Base-by-base conservation (phyloP, 2,888 invertebrate species). In the Ferdinandea cuprea region DNA sequence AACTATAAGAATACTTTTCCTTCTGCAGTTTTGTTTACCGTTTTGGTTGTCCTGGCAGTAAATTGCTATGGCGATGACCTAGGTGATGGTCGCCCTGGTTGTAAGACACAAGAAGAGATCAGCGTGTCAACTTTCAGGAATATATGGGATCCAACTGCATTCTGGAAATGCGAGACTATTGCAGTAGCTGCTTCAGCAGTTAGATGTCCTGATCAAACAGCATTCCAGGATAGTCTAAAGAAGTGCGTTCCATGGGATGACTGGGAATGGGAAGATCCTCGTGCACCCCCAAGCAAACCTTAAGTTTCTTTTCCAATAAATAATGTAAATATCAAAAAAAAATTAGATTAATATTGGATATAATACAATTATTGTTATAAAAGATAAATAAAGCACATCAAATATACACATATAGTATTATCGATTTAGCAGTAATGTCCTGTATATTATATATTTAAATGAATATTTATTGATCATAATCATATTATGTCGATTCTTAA, bases 131-230 rank as follows among this genome's bases (percentile, higher is more conserved):
- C 87, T 19, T 89, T 86, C 44, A 87, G 89, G 3, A 86, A 89
- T 50, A 81, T 85, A 30, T 89, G 88, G 88, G 89, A 89, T 81
- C 78, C 89, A n/a, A 87, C 88, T 2, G 65, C 86, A n/a, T 89
- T 81, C 71, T 89, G 89, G 89, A 87, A 87, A 44, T 89, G 89
- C 46, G 85, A 79, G 15, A 17, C 52, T 3, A 73, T 88, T 2
- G 85, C 87, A 40, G 73, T 85, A 28, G 84, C 89, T 2, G 89
- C 87, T 11, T 25, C 4, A 15, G 50, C 71, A 13, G 13, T 77
- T 9, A 86, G 85, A 50, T 89, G 89, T 40, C 87, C 88, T 0
- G 61, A 59, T 5, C 85, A 88, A 15, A 86, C 15, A 25, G 74
- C 63, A 2, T 89, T 87, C 30, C 19, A 88, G 68, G 87, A 87